Evolutionary conservation across 64 coral and sea anemone genomes (phyloP), one percentile per base, ranked within the genome.

Genomic region (Exaiptasia diaphana): DNA sequence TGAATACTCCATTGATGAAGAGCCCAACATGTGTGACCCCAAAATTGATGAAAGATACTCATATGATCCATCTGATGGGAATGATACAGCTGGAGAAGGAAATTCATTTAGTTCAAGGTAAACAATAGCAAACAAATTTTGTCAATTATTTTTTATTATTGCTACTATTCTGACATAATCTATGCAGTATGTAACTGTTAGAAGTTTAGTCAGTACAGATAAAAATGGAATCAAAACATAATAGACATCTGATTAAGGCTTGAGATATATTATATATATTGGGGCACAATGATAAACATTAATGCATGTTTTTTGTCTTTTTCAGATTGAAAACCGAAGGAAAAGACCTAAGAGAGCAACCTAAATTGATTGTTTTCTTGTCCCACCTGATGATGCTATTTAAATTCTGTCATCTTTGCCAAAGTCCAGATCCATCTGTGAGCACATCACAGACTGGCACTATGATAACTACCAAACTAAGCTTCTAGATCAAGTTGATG

Each of bases 311-410:
- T 58, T 58, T 58, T 26, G 22, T 58, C 29, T 49, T 13, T 18
- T 23, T 58, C 29, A 58, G 54, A 10, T 58, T 58, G 54, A 23
- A 24, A 25, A 58, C 54, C 29, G 54, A 23, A 39, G 73, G 62
- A 35, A 78, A 88, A 35, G 38, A 79, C 20, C 2, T 30, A 2
- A 14, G 45, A 13, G 56, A 79, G 43, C 74, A 87, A 38, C 73
- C 85, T 3, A 87, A 87, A 41, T 73, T 24, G n/a, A 87, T 87
- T 41, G 85, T 79, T 0, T 79, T 88, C 32, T 26, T 77, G 7
- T 76, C 53, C 24, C 74, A 87, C 27, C 73, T 78, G 0, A 27
- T 87, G 27, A 26, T 77, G 28, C 49, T 78, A 1, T 88, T 88
- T 57, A 56, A 88, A 55, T 26, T 62, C 24, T 88, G 85, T 34